These are phyloP conservation scores for Sanderia malayensis DNA, from an alignment of 30 jellyfish, hydroid and myxozoan genomes.

Conservation along the genomic window DNA sequence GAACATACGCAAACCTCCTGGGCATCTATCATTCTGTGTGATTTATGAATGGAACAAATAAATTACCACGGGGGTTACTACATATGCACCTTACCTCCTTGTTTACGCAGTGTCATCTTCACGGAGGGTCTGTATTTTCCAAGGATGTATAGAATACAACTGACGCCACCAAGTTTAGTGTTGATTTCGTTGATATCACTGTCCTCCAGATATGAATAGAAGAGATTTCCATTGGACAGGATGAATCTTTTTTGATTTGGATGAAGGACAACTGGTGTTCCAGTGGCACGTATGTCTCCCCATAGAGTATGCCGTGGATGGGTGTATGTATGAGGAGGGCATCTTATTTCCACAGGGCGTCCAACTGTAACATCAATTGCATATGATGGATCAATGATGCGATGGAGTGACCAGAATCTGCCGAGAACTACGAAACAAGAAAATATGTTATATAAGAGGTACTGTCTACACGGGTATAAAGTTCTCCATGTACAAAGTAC, in stretches of 20 bases:
- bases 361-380: slow-evolving; percentile 66
- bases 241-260: slow-evolving; percentile 49
- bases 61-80: too few relatives aligned
- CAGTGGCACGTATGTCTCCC: slow-evolving; percentile 72
- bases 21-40: too few relatives aligned
- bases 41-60: too few relatives aligned
- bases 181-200: slow-evolving; percentile 70
- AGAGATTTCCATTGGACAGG: slow-evolving; percentile 75
- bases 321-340: slow-evolving; percentile 74
- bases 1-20: too few relatives aligned
- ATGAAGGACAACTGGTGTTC: slow-evolving; percentile 53
- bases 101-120: slow-evolving; percentile 36
- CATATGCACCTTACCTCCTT: slow-evolving; percentile 55
- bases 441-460: too few relatives aligned
- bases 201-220: slow-evolving; percentile 61
- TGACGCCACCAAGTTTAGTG: slow-evolving; percentile 46
- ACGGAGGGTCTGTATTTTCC: slow-evolving; percentile 80
- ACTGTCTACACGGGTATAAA: too few relatives aligned
- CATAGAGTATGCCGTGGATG: slow-evolving; percentile 59
- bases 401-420: slow-evolving; percentile 41
- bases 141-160: slow-evolving; percentile 67
- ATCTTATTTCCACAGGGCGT: slow-evolving; percentile 62
- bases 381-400: slow-evolving; percentile 42
- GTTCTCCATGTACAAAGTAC: too few relatives aligned
- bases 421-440: slow-evolving; percentile 83